A percentile compares a stretch with the other conserved stretches of the same genome.
Conservation (phyloP, 2,113 vertebrate species). For the Toxotes chatareus region DNA sequence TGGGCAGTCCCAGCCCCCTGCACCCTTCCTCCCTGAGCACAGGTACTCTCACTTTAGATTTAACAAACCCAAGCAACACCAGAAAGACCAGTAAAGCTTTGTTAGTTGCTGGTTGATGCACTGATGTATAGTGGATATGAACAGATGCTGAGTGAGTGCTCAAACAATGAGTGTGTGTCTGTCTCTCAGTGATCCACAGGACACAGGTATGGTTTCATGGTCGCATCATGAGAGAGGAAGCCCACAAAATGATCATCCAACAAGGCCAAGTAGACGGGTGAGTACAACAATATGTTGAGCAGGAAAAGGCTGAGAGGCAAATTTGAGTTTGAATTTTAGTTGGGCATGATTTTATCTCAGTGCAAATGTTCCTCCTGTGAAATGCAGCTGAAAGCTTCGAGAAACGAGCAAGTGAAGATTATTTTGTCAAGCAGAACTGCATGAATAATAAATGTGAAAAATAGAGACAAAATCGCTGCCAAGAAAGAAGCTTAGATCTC, state of each 20-base stretch:
- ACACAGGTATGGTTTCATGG: conserved; percentile 99
- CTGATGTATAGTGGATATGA: background rate
- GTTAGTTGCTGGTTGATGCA: background rate
- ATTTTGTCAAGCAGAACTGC: background rate
- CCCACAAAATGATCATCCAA: conserved; percentile 95
- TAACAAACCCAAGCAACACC: background rate
- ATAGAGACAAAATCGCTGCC: background rate
- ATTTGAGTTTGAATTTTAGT: background rate
- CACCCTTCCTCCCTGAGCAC: conserved; percentile 92
- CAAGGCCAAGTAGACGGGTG: conserved; percentile 98
- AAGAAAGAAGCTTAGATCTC: conserved; percentile 11
- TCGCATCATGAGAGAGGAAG: conserved; percentile 95
- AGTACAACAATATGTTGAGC: conserved; percentile 47
- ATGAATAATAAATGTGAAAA: background rate
- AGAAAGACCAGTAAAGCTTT: conserved; percentile 2
- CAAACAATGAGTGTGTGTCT: background rate
- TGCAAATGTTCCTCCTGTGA: background rate
- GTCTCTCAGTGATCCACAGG: conserved; percentile 91
- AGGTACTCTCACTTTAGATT: conserved; percentile 80
- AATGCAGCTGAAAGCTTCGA: background rate
- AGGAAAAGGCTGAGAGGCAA: background rate
- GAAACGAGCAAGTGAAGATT: background rate
- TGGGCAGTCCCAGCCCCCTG: conserved; percentile 94
- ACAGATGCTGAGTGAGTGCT: background rate
- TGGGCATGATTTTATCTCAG: background rate